Evolutionary conservation across 2,113 vertebrate species (phyloP).

Genomic region (Cercocebus atys): DNA sequence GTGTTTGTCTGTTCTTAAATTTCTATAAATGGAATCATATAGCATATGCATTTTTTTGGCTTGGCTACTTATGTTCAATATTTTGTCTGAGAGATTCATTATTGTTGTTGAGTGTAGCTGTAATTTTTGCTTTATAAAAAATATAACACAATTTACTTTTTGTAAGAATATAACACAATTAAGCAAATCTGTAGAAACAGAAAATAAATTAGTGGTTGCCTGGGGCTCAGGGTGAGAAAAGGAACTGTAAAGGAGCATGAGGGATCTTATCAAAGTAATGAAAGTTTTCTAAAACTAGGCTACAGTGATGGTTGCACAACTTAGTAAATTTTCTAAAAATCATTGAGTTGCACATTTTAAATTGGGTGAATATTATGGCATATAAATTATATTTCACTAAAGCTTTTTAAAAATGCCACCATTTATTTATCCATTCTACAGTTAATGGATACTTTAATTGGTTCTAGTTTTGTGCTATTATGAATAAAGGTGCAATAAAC

Average conservation of each 20-base stretch:
- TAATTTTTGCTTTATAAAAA: constrained; percentile 9
- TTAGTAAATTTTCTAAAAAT: background rate
- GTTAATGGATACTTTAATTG: background rate
- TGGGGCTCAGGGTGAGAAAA: background rate
- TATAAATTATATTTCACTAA: background rate
- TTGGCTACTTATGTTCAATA: background rate
- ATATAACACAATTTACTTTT: background rate
- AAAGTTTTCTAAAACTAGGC: background rate
- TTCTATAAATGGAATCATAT: background rate
- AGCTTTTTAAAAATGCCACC: background rate
- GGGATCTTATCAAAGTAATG: background rate
- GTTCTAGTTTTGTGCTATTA: background rate
- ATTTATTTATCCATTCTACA: background rate
- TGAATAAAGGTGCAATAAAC: background rate
- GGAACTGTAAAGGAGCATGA: background rate
- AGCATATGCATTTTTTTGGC: background rate
- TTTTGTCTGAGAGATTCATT: background rate
- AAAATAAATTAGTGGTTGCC: background rate
- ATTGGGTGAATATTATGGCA: background rate
- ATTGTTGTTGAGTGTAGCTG: background rate
- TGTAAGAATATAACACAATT: background rate
- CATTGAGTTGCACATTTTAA: background rate
- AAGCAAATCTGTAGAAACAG: background rate
- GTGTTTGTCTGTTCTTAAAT: background rate
- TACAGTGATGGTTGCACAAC: background rate